phyloP scores from a whole-genome alignment of 1,140 invertebrate species.

The Drosophila fuyamai region DNA sequence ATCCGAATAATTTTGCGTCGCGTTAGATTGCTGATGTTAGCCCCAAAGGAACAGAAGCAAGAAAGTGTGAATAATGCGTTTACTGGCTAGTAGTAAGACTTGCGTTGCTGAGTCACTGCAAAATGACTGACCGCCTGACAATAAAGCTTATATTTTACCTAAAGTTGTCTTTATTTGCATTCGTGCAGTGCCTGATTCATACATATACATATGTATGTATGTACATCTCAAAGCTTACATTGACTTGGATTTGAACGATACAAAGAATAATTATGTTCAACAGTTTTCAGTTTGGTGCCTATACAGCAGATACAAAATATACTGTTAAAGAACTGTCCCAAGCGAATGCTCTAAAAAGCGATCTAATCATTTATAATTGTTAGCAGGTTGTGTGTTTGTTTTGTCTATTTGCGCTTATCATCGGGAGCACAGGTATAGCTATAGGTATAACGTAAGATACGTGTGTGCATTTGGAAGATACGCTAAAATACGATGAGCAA shows the following conservation, averaged over 20 bases:
- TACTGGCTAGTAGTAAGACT: conserved; percentile 15
- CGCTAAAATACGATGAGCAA: conserved; percentile 15
- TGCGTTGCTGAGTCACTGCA: conserved; percentile 53
- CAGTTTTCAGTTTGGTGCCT: neutral
- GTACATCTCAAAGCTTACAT: neutral
- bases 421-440: conserved; percentile 54
- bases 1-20: neutral
- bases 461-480: conserved; percentile 46
- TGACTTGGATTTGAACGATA: neutral
- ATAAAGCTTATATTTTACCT: neutral
- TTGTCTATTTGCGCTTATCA: conserved; percentile 81
- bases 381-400: conserved; percentile 77
- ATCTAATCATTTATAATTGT: conserved; percentile 83
- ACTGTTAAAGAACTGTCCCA: conserved; percentile 74
- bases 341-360: conserved; percentile 81
- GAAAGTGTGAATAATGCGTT: conserved; percentile 71
- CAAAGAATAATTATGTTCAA: conserved; percentile 3
- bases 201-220: neutral
- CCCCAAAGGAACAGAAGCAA: neutral
- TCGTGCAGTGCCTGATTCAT: conserved; percentile 11
- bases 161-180: conserved; percentile 6
- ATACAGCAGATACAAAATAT: conserved; percentile 52
- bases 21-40: neutral
- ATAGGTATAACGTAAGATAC: conserved; percentile 42
- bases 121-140: conserved; percentile 33